Conservation (phyloP, 2,797 vertebrate genomes). For the Buphagus erythrorhynchus region DNA sequence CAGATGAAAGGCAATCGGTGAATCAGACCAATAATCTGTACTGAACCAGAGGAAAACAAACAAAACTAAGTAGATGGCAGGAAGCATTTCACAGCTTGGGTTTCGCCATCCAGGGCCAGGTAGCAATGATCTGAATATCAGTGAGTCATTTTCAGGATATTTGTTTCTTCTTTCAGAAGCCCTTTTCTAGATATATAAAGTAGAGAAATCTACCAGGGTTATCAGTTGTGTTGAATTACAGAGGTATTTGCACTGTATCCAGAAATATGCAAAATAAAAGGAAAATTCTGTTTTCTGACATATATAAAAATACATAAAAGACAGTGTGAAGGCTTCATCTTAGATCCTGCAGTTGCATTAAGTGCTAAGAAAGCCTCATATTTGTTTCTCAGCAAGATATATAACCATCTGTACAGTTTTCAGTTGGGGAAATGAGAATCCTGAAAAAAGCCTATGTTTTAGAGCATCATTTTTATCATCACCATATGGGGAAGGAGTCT, state of each 20-base stretch:
- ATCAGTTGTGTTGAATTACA: neutral
- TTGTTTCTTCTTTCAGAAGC: neutral
- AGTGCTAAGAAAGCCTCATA: neutral
- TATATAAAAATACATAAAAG: neutral
- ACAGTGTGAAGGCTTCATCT: neutral
- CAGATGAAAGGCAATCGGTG: neutral
- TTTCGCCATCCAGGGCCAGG: neutral
- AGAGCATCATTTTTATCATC: neutral
- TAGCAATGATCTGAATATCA: neutral
- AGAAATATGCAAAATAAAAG: neutral
- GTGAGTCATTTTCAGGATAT: neutral
- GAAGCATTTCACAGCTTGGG: neutral
- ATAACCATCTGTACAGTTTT: rapidly evolving
- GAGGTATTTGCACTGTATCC: neutral
- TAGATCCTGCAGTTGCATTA: neutral
- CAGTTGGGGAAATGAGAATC: neutral
- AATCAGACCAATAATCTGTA: neutral
- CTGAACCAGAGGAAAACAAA: neutral
- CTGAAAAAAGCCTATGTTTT: neutral
- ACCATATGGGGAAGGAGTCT: neutral
- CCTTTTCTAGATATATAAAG: neutral
- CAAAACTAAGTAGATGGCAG: neutral
- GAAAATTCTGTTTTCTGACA: neutral
- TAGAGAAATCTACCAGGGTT: neutral
- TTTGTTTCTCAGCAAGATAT: neutral